A percentile compares a stretch with the other conserved stretches of the same genome.
Conservation (phyloP, 37 sponge, comb jelly and placozoan genomes). For the Chondrilla cf. caribensis region DNA sequence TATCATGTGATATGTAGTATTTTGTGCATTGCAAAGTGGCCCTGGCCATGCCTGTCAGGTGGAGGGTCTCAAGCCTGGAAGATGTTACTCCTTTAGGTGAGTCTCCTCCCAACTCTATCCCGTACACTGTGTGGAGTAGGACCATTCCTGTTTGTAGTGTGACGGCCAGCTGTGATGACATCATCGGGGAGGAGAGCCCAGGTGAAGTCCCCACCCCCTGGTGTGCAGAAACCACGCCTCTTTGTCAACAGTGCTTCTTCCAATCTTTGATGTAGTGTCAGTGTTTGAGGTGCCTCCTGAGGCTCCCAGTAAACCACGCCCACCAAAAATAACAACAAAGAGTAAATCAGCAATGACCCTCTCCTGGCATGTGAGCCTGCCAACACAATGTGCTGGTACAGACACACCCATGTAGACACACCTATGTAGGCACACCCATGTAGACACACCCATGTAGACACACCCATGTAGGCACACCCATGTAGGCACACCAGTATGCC, state of each 20-base stretch:
- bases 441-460: not conserved
- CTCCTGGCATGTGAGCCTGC: conserved; percentile 40
- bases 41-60: not conserved
- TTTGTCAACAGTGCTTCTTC: not conserved
- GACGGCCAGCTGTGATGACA: not conserved
- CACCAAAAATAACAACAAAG: conserved; percentile 25
- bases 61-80: not conserved
- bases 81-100: not conserved
- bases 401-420: not conserved
- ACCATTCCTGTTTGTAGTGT: no score
- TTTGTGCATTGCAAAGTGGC: not conserved
- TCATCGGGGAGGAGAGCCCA: not conserved
- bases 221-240: not conserved
- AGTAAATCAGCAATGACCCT: conserved; percentile 50
- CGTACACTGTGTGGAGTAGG: no score
- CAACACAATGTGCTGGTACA: not conserved
- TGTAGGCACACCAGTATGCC: not conserved
- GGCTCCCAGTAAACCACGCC: conserved; percentile 8
- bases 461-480: not conserved
- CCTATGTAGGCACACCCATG: not conserved
- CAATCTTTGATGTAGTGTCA: not conserved
- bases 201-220: no score
- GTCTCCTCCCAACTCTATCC: no score
- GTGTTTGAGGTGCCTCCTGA: conserved; percentile 11
- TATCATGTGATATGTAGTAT: not conserved